Conservation (phyloP, 2,888 invertebrate species). For the Plebejus argus region DNA sequence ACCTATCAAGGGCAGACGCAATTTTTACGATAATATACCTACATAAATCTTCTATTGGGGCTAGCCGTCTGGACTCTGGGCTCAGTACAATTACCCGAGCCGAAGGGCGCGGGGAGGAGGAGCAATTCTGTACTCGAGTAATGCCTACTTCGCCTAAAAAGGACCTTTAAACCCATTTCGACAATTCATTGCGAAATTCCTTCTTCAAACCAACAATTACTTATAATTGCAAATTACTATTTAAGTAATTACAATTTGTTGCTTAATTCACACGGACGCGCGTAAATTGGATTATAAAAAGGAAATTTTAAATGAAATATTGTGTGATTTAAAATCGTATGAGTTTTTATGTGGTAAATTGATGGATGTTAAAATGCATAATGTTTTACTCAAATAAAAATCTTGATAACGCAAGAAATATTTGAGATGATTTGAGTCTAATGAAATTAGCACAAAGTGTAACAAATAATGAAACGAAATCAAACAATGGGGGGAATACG, state of each 20-base stretch:
- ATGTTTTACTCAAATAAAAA: neutral
- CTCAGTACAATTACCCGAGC: constrained; percentile 12
- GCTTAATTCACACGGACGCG: neutral
- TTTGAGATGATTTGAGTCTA: neutral
- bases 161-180: neutral
- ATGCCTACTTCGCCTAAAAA: constrained; percentile 1
- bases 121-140: neutral
- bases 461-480: neutral
- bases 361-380: neutral
- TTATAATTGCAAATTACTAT: constrained; percentile 20
- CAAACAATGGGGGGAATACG: neutral
- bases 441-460: neutral
- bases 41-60: neutral
- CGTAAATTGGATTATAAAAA: neutral
- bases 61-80: constrained; percentile 7
- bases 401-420: neutral
- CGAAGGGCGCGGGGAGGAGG: neutral
- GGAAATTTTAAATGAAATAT: neutral
- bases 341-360: neutral
- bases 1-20: neutral
- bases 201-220: neutral
- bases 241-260: constrained; percentile 9
- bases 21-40: neutral
- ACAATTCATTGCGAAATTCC: constrained; percentile 9
- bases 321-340: neutral